Conservation (phyloP, 1,140 invertebrate genomes). For the Drosophila kanapiae region DNA sequence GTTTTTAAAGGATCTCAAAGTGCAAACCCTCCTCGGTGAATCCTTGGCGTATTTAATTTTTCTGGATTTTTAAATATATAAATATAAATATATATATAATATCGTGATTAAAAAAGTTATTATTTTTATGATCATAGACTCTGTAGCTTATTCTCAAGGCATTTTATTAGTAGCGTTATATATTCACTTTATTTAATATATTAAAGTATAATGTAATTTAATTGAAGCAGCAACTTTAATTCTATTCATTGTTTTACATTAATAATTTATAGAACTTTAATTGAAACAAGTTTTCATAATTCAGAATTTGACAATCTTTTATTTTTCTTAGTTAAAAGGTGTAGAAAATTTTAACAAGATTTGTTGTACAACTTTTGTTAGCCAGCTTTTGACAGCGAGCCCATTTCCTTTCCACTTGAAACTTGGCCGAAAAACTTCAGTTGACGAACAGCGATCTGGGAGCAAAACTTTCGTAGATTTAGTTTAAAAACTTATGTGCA, state of each 20-base stretch:
- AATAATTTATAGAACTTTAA: too few species aligned
- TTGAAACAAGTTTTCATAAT: neutral
- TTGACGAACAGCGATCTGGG: conserved; percentile 47
- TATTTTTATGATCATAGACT: too few species aligned
- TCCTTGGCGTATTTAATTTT: neutral
- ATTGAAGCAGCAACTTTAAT: neutral
- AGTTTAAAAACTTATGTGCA: conserved; percentile 42
- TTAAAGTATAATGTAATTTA: too few species aligned
- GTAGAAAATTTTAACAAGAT: conserved; percentile 7
- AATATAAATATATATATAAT: too few species aligned
- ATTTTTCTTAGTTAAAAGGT: conserved; percentile 16
- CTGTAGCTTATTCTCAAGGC: too few species aligned
- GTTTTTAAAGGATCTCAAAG: too few species aligned
- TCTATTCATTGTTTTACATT: neutral
- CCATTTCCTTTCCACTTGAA: conserved; percentile 36
- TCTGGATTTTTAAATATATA: neutral
- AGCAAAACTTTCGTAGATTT: conserved; percentile 52
- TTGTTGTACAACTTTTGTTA: conserved; percentile 16
- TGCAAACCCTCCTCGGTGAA: too few species aligned
- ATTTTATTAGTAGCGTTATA: neutral
- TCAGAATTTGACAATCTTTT: neutral
- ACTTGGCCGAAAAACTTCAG: conserved; percentile 21
- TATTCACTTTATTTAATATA: neutral
- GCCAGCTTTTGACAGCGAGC: conserved; percentile 22
- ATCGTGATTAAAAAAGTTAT: too few species aligned